Conservation (phyloP, 2,888 invertebrate species). For the Mimas tiliae region DNA sequence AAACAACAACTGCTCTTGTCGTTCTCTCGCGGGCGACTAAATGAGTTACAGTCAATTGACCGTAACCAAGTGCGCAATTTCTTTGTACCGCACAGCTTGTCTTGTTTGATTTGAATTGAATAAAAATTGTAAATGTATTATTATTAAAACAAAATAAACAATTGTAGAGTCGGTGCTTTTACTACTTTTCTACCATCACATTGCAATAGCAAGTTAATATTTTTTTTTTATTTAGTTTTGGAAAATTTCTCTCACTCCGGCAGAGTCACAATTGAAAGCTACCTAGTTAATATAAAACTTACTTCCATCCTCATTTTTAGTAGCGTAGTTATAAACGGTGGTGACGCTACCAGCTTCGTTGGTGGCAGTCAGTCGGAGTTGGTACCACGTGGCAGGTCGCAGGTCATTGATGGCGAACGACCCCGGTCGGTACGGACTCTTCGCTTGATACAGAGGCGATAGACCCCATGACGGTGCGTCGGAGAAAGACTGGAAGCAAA, state of each 20-base stretch:
- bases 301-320: constrained; percentile 86
- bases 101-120: too few relatives aligned
- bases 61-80: too few relatives aligned
- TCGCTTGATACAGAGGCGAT: constrained; percentile 56
- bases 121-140: too few relatives aligned
- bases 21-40: too few relatives aligned
- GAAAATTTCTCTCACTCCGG: neutral
- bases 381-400: constrained; percentile 86
- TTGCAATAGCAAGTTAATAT: too few relatives aligned
- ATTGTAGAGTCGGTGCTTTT: too few relatives aligned
- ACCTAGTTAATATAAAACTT: constrained; percentile 35
- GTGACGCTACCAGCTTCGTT: constrained; percentile 87
- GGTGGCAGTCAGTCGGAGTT: constrained; percentile 84
- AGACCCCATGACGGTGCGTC: constrained; percentile 60
- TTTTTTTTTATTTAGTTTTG: neutral
- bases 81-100: too few relatives aligned
- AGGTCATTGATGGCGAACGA: constrained; percentile 79
- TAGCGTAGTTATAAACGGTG: constrained; percentile 84
- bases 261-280: neutral
- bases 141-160: too few relatives aligned
- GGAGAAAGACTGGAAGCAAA: constrained; percentile 46
- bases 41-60: too few relatives aligned
- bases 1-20: too few relatives aligned
- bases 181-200: too few relatives aligned
- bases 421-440: constrained; percentile 55